Evolutionary conservation across 1,140 invertebrate species (phyloP).

Genomic region (Bombyx mori): DNA sequence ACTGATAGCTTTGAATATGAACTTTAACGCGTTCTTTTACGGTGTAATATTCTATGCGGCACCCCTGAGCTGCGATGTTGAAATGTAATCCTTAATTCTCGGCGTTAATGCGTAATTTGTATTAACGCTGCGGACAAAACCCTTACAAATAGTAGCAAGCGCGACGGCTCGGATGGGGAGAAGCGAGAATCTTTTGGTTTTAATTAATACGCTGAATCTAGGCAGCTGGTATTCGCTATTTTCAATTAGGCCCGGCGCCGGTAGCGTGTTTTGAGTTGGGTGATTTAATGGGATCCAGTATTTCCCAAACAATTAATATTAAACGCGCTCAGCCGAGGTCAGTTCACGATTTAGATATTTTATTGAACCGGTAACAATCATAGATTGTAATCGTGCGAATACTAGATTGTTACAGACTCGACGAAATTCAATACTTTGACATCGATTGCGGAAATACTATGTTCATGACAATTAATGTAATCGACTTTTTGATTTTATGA

Average conservation of each 20-base stretch:
- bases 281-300: conserved; percentile 50
- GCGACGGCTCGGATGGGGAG: conserved; percentile 26
- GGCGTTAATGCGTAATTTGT: conserved; percentile 49
- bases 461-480: conserved; percentile 4
- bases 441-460: neutral
- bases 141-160: conserved; percentile 48
- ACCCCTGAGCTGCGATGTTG: conserved; percentile 22
- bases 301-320: conserved; percentile 46
- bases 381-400: conserved; percentile 6
- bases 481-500: no score
- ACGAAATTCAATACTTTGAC: conserved; percentile 2
- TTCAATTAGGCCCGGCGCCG: conserved; percentile 55
- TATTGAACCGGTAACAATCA: conserved; percentile 10
- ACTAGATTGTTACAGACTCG: neutral
- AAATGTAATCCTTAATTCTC: conserved; percentile 50
- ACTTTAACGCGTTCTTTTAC: conserved; percentile 38
- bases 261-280: conserved; percentile 59
- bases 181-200: conserved; percentile 61
- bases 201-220: conserved; percentile 61
- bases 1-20: conserved; percentile 39
- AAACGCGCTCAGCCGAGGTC: conserved; percentile 16
- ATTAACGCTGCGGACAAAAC: conserved; percentile 30
- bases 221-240: conserved; percentile 48
- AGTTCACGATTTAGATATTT: conserved; percentile 28
- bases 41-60: conserved; percentile 35